Conservation (phyloP, 1,140 invertebrate species). For the Lerema accius region DNA sequence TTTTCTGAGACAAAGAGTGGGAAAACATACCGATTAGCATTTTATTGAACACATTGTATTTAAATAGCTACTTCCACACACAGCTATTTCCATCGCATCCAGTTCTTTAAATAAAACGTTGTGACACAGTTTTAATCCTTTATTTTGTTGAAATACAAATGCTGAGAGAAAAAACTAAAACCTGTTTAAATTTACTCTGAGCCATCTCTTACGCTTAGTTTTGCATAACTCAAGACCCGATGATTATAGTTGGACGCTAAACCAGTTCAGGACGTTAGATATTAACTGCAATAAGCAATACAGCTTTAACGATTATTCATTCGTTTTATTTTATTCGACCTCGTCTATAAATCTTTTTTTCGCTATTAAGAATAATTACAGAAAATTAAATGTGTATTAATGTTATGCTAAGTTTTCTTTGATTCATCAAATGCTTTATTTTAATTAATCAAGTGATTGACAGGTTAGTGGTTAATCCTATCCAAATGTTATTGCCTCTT, state of each 20-base stretch:
- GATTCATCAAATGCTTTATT: too few species aligned
- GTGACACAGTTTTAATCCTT: conserved; percentile 22
- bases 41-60: conserved; percentile 19
- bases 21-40: conserved; percentile 17
- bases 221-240: conserved; percentile 8
- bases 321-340: background rate
- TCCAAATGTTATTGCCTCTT: too few species aligned
- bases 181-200: conserved; percentile 5
- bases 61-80: background rate
- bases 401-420: too few species aligned
- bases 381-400: too few species aligned
- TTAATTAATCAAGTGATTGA: too few species aligned
- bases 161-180: conserved; percentile 4
- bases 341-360: too few species aligned
- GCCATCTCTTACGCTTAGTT: background rate
- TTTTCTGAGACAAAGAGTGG: conserved; percentile 25
- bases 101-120: conserved; percentile 13
- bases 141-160: conserved; percentile 22
- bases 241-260: conserved; percentile 1
- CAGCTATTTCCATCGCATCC: conserved; percentile 14
- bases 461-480: too few species aligned
- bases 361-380: too few species aligned
- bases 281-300: conserved; percentile 5
- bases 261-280: conserved; percentile 6
- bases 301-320: background rate